These are phyloP conservation scores for Drosophila acutilabella DNA, from an alignment of 2,888 invertebrate genomes.

Conservation along the genomic window DNA sequence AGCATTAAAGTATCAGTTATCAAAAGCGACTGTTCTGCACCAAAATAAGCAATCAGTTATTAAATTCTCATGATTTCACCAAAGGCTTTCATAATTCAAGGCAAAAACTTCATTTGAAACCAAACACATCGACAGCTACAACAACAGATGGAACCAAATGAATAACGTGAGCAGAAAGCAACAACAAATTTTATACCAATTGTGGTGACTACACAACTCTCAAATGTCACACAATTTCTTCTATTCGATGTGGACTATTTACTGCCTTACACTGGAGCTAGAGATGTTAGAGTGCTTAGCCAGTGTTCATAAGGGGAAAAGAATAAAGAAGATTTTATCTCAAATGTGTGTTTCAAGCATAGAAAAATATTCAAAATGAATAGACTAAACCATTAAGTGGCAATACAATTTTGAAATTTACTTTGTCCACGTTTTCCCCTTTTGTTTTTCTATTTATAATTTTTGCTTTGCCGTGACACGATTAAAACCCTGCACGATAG, in stretches of 20 bases:
- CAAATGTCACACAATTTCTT: slow-evolving; percentile 3
- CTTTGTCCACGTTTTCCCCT: too few relatives aligned
- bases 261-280: background rate
- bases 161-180: slow-evolving; percentile 13
- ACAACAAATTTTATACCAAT: slow-evolving; percentile 36
- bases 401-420: background rate
- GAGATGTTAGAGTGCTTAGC: slow-evolving; percentile 3
- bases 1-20: background rate
- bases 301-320: too few relatives aligned
- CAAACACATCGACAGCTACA: too few relatives aligned
- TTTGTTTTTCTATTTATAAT: background rate
- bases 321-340: too few relatives aligned
- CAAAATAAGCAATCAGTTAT: too few relatives aligned
- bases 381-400: too few relatives aligned
- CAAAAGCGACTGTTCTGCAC: background rate
- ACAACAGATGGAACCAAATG: too few relatives aligned
- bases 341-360: too few relatives aligned
- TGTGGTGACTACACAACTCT: slow-evolving; percentile 14
- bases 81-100: too few relatives aligned
- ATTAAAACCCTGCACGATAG: slow-evolving; percentile 1
- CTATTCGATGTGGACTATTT: background rate
- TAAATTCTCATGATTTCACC: too few relatives aligned
- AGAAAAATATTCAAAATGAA: too few relatives aligned
- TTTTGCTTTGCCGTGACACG: background rate
- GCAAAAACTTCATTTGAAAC: too few relatives aligned